phyloP scores from a whole-genome alignment of 2,113 vertebrate genomes.

The Lasiurus borealis region DNA sequence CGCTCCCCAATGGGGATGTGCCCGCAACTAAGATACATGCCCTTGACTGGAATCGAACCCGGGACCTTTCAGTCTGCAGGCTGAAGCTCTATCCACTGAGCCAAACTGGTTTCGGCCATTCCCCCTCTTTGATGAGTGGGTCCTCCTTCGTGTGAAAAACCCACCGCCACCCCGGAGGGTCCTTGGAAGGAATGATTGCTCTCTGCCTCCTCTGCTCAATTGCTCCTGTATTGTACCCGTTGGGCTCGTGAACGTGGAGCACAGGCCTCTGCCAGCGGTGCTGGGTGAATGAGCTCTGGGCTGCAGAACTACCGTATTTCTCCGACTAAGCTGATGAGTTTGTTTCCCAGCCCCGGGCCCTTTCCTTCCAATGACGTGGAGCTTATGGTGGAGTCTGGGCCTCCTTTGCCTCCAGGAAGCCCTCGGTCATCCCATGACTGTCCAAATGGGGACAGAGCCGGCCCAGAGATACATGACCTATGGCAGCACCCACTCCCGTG shows the following conservation, averaged over 20 bases:
- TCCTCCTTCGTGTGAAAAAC: background rate
- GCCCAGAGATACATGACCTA: background rate
- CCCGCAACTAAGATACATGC: no score
- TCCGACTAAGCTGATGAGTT: background rate
- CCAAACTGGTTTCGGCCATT: no score
- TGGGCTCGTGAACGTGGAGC: background rate
- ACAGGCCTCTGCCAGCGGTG: background rate
- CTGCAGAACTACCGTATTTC: background rate
- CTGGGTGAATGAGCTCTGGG: background rate
- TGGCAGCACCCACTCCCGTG: rapidly evolving
- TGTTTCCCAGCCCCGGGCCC: background rate
- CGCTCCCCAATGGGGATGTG: no score
- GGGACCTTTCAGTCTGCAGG: no score
- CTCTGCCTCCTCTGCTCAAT: background rate
- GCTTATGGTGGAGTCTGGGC: background rate
- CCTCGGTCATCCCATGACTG: background rate
- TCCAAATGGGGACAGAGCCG: background rate
- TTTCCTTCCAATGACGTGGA: background rate
- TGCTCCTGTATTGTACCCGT: background rate
- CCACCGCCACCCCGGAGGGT: background rate
- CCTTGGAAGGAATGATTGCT: background rate
- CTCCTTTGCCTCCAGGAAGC: background rate
- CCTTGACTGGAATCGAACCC: no score
- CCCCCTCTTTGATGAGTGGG: background rate
- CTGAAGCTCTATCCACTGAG: no score